Evolutionary conservation across 2,797 vertebrate genomes (phyloP), one percentile per base, ranked within the genome.

Genomic region (Clarias platycephalus): DNA sequence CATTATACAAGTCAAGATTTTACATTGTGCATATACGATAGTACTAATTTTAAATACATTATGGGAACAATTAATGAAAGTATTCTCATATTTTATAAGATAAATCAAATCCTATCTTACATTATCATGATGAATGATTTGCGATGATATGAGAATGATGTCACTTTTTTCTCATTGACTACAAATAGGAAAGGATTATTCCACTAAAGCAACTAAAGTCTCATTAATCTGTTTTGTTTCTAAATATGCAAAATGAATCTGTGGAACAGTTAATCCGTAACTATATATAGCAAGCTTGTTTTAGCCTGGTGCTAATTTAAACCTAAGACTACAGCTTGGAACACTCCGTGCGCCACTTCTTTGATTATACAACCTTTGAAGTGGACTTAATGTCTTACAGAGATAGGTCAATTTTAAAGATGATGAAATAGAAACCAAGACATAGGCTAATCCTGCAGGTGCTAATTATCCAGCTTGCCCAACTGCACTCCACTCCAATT

Each of bases 321-420:
- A 62, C 72, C 58, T 34, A 70, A 76, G 60, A 40, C 49, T 16
- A 9, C 49, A 75, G 31, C 57, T 34, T 49, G 31, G 58, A 80
- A 70, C 28, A 40, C 20, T 2, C 20, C 24, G 55, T 34, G 7
- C 20, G 70, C 28, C 60, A 62, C 15, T 76, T 53, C 31, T 37
- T 81, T 81, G 13, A 78, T 89, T 91, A 83, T 80, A 86, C 84
- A 90, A 86, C 83, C 89, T 78, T 82, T 86, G 53, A 84, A 81
- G 85, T 87, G 87, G 80, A 87, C 89, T 91, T 93, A 94, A 94
- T 93, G 93, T 91, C 87, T 89, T 92, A 91, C 75, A 79, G 84
- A 91, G 92, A 94, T 92, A 92, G 89, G 85, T 31, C 89, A 88
- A 86, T 84, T 80, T 64, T 81, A 67, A 85, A 85, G 85, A 77